Evolutionary conservation across 2,113 vertebrate species (phyloP), one percentile per base, ranked within the genome.

Genomic region (Theristicus caerulescens): DNA sequence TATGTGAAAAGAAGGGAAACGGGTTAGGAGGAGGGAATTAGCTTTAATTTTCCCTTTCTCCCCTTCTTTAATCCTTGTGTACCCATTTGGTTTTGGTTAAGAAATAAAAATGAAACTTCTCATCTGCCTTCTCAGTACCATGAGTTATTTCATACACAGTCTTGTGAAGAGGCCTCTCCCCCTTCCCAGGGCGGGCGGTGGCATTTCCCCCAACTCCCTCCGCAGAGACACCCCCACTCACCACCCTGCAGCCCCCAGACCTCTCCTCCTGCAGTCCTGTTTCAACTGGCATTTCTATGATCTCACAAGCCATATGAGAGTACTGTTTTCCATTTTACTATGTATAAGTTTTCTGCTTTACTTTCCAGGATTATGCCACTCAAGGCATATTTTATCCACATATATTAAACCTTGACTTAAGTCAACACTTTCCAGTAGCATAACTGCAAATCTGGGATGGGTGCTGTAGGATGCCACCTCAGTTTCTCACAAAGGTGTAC

Each of bases 1-100:
- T 78, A 55, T 51, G 59, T 55, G 69, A 93, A 92, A 92, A 90
- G 47, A 92, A 74, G 76, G 42, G 36, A 95, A 94, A 94, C 42
- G 67, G 51, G 72, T 78, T 84, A 81, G 31, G n/a, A 91, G 22
- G 12, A 47, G n/a, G 32, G 38, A 91, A 74, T 47, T 18, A 29
- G 6, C n/a, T 90, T 91, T 32, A 47, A n/a, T 88, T 92, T 94
- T 77, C 19, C 65, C 47, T 78, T 74, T 55, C 7, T 19, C 38
- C 13, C 16, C 44, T 72, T 65, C 44, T 70, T 90, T 66, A 87
- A 82, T 90, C 49, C 71, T 92, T 62, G 17, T 82, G 64, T 20
- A 91, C 14, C 13, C 82, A 70, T 77, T 93, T 59, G 55, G 55
- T 34, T 90, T 78, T 88, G 82, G 76, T 67, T 83, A 70, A 70